These are phyloP conservation scores for Astatotilapia flaviijosephi DNA, from an alignment of 2,113 vertebrate species.

Conservation along the genomic window DNA sequence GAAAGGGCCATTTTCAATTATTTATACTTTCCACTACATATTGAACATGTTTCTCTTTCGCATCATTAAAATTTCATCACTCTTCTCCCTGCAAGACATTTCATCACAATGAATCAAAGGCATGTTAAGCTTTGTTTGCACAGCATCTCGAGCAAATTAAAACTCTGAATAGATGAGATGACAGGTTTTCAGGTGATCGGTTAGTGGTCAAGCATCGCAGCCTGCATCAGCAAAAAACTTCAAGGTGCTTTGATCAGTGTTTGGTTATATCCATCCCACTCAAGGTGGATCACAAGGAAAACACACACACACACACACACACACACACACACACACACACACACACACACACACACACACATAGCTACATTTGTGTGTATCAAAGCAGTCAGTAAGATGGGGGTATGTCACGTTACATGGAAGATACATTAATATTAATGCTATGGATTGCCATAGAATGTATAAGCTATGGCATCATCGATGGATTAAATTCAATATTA, in stretches of 20 bases:
- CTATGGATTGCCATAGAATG: neutral
- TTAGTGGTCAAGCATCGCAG: neutral
- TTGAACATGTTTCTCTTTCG: slow-evolving; percentile 74
- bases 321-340: neutral
- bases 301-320: neutral
- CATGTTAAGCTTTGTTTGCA: slow-evolving; percentile 28
- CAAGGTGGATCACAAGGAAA: neutral
- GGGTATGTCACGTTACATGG: neutral
- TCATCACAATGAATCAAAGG: slow-evolving; percentile 65
- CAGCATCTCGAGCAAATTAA: slow-evolving; percentile 1
- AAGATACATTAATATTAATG: neutral
- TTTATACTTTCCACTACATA: slow-evolving; percentile 67
- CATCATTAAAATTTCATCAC: slow-evolving; percentile 61
- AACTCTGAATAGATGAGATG: neutral
- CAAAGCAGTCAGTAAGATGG: neutral
- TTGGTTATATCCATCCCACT: neutral
- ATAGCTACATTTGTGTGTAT: neutral
- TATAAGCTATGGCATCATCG: neutral
- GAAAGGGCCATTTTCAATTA: slow-evolving; percentile 62
- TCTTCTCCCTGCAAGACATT: slow-evolving; percentile 42
- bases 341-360: neutral
- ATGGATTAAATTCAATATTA: neutral
- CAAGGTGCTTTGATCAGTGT: neutral
- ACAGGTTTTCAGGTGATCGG: neutral
- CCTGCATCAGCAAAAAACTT: neutral